These are phyloP conservation scores for Heliconius erato DNA, from an alignment of 2,888 invertebrate genomes.

Conservation along the genomic window DNA sequence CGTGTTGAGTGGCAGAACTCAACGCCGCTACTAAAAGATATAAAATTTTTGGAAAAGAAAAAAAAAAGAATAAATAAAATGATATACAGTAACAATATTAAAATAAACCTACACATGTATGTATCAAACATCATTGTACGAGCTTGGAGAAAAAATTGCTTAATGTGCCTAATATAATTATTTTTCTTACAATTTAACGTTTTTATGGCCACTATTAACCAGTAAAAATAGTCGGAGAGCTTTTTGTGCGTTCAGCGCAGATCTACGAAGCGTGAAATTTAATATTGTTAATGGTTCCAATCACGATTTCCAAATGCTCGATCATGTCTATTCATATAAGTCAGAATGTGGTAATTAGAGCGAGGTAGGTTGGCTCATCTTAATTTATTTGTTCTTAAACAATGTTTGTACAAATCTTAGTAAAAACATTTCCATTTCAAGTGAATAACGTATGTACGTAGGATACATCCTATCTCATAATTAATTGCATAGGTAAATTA, in stretches of 20 bases:
- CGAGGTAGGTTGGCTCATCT: conserved; percentile 31
- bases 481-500: not conserved
- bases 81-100: not conserved
- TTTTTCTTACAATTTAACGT: conserved; percentile 28
- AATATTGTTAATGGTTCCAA: conserved; percentile 72
- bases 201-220: conserved; percentile 43
- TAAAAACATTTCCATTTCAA: not conserved
- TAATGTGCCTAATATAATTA: conserved; percentile 14
- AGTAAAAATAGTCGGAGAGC: conserved; percentile 53
- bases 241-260: conserved; percentile 68
- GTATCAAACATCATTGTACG: not conserved
- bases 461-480: not conserved
- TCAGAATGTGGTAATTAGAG: conserved; percentile 36
- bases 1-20: too few relatives aligned
- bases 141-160: not conserved
- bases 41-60: not conserved
- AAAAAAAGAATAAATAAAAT: not conserved
- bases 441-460: not conserved
- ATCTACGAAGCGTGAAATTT: conserved; percentile 76
- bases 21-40: not conserved
- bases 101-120: not conserved
- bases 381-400: conserved; percentile 27
- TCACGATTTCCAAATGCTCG: conserved; percentile 63
- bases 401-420: not conserved
- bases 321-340: conserved; percentile 43